Conservation (phyloP, 2,888 invertebrate species). For the Iphiclides podalirius region DNA sequence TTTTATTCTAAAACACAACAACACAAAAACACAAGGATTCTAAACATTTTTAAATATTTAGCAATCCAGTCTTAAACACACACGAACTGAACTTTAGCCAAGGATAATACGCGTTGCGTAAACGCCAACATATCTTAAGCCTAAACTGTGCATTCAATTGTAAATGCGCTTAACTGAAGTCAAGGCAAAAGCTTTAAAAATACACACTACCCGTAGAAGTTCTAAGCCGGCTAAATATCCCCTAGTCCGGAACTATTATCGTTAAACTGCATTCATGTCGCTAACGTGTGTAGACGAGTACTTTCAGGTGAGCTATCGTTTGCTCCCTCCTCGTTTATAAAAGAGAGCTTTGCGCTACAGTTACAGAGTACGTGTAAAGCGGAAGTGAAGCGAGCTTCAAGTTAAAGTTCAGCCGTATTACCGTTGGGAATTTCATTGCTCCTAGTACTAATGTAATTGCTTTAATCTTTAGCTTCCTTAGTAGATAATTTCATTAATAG, state of each 20-base stretch:
- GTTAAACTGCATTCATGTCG: constrained; percentile 12
- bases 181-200: neutral
- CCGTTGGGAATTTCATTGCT: constrained; percentile 4
- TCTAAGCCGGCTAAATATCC: constrained; percentile 5
- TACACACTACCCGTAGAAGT: neutral
- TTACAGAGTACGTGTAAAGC: neutral
- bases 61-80: too few species aligned
- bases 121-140: too few species aligned
- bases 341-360: constrained; percentile 7
- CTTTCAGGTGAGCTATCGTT: constrained; percentile 4
- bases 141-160: too few species aligned
- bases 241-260: constrained; percentile 6
- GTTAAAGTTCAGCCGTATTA: constrained; percentile 1
- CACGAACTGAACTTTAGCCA: too few species aligned
- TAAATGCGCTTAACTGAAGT: too few species aligned
- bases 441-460: too few species aligned
- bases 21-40: too few species aligned
- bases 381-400: constrained; percentile 1
- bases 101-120: too few species aligned
- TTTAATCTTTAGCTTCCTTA: too few species aligned
- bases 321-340: constrained; percentile 1
- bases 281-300: constrained; percentile 1
- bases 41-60: too few species aligned
- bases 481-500: too few species aligned
- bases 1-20: too few species aligned